Conservation (phyloP, 2,888 invertebrate species). For the Apamea epomidion region DNA sequence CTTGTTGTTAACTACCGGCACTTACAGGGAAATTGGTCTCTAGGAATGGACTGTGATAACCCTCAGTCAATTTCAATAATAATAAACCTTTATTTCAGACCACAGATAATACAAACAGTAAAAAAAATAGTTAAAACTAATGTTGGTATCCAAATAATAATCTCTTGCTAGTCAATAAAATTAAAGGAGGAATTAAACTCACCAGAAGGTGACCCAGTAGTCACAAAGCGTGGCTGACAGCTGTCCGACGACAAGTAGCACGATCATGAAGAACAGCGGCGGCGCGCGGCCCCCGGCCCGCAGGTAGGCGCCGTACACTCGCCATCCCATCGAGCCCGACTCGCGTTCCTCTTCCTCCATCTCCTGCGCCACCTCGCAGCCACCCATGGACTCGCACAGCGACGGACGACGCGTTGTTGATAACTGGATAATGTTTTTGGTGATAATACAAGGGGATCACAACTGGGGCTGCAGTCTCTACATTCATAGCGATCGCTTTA, state of each 20-base stretch:
- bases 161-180: not conserved
- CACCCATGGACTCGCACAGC: slow-evolving; percentile 85
- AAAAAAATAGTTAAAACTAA: not conserved
- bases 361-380: slow-evolving; percentile 87
- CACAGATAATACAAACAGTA: not conserved
- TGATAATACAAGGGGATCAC: not conserved
- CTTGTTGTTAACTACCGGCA: not conserved
- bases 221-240: slow-evolving; percentile 93
- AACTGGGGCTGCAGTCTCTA: not conserved
- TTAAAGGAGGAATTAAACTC: slow-evolving; percentile 44
- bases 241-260: slow-evolving; percentile 92
- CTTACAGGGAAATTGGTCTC: not conserved
- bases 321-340: slow-evolving; percentile 92
- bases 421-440: slow-evolving; percentile 71
- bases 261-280: slow-evolving; percentile 87
- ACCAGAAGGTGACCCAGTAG: slow-evolving; percentile 95
- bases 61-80: not conserved
- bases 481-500: too few species aligned
- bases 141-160: not conserved
- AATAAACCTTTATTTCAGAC: not conserved
- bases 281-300: slow-evolving; percentile 90
- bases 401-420: slow-evolving; percentile 87
- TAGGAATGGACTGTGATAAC: not conserved
- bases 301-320: slow-evolving; percentile 91
- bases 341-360: slow-evolving; percentile 91